These are phyloP conservation scores for Cecropterus lyciades DNA, from an alignment of 1,140 invertebrate species.

Conservation along the genomic window DNA sequence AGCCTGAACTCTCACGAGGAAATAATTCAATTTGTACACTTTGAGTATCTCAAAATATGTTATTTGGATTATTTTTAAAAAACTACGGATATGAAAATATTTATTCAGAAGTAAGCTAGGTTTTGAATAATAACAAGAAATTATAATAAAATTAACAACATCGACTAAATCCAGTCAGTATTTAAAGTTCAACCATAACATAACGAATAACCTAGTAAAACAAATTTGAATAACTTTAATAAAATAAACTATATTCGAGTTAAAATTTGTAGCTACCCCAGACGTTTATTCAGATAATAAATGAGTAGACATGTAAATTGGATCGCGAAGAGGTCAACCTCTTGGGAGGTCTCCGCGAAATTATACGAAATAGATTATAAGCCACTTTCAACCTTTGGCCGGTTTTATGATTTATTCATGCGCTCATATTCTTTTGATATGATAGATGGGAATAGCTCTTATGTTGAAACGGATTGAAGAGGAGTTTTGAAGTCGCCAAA, in stretches of 20 bases:
- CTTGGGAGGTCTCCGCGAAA: constrained; percentile 15
- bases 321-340: constrained; percentile 28
- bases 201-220: neutral
- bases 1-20: no score
- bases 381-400: constrained; percentile 14
- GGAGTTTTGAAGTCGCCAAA: constrained; percentile 7
- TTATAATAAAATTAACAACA: neutral
- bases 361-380: constrained; percentile 33
- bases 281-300: constrained; percentile 18
- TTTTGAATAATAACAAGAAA: neutral
- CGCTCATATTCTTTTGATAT: constrained; percentile 16
- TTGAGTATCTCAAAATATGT: no score
- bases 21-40: no score
- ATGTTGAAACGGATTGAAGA: constrained; percentile 8
- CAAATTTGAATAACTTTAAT: neutral
- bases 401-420: constrained; percentile 24
- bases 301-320: constrained; percentile 31
- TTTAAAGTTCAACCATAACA: constrained; percentile 1
- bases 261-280: constrained; percentile 7
- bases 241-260: neutral
- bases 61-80: no score
- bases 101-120: neutral
- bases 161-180: neutral
- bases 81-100: no score
- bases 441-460: constrained; percentile 14